Base-by-base conservation (phyloP, 2,888 invertebrate species). In the Yponomeuta malinellus region DNA sequence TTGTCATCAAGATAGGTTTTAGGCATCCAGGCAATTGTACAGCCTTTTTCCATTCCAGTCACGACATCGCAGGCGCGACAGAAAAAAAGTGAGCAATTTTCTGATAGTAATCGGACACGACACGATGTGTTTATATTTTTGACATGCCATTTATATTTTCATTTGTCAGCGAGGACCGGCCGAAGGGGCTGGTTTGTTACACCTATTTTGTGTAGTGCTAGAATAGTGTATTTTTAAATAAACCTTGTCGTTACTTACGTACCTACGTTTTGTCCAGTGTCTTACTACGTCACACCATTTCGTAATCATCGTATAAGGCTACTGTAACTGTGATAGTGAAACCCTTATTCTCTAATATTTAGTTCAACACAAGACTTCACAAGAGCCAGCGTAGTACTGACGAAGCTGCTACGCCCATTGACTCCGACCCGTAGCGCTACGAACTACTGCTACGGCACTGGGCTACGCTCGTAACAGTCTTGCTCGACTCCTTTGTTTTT, bases 141-240 rank as follows among this genome's bases (percentile, higher is more conserved):
- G 88, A 89, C 88, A 83, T 85, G 84, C 83, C 83, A 85, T 87
- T 90, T 90, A 90, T 88, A 87, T 86, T 85, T 87, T 84, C 88
- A 90, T 91, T 89, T 88, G 85, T 89, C 87, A 88, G 83, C 37
- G 33, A 12, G 1, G 15, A 70, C 37, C 68, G n/a, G 43, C 10
- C 37, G 15, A 31, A 43, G 65, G 65, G 65, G 29, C 10, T 68
- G 52, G 52, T 59, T 9, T 15, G 52, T 59, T 59, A 15, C 12
- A 59, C 52, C 15, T 59, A 15, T 59, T 59, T 59, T 59, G 15
- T 59, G 52, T 59, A 15, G 52, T 8, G 43, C 33, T 33, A 8
- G 43, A 43, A 43, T 8, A 43, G 8, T 5, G 8, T 1, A 43
- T 8, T 43, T 6, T 43, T 43, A 43, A 43, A 8, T 43, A 43